These are phyloP conservation scores for Peromyscus aztecus DNA, from an alignment of 2,797 vertebrate species.

Conservation along the genomic window DNA sequence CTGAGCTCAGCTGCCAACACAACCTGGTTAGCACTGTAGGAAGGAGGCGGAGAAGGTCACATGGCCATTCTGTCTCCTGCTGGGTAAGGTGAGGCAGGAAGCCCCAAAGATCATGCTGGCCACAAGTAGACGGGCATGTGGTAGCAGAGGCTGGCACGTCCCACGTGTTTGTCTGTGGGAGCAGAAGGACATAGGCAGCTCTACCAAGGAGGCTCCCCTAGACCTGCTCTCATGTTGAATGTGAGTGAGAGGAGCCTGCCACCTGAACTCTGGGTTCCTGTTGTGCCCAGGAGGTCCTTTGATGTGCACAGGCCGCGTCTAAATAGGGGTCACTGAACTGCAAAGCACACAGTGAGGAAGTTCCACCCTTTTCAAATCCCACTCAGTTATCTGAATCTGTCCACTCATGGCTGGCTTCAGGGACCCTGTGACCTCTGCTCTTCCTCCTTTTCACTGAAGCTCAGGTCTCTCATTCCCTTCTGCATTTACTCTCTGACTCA, in stretches of 20 bases:
- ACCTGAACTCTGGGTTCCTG: not conserved
- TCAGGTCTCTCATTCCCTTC: not conserved
- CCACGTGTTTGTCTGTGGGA: fast-evolving
- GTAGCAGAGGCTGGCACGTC: not conserved
- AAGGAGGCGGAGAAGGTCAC: not conserved
- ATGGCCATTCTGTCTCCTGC: not conserved
- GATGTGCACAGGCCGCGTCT: not conserved
- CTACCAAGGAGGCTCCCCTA: not conserved
- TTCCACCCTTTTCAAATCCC: not conserved
- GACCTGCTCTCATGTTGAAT: not conserved
- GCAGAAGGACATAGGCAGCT: not conserved
- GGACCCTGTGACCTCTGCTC: not conserved
- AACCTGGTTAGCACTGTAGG: too few relatives aligned
- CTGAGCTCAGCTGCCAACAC: not conserved
- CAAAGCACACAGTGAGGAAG: not conserved
- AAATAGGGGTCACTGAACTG: not conserved
- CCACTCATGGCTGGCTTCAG: not conserved
- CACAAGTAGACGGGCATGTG: not conserved
- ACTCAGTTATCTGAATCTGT: not conserved
- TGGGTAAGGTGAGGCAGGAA: not conserved
- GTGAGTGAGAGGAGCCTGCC: not conserved
- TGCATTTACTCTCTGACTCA: not conserved
- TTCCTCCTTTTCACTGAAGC: not conserved
- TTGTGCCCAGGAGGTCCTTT: not conserved
- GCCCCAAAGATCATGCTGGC: not conserved